Base-by-base conservation (phyloP, 2,888 invertebrate species). In the Acanthosepion lycidas region DNA sequence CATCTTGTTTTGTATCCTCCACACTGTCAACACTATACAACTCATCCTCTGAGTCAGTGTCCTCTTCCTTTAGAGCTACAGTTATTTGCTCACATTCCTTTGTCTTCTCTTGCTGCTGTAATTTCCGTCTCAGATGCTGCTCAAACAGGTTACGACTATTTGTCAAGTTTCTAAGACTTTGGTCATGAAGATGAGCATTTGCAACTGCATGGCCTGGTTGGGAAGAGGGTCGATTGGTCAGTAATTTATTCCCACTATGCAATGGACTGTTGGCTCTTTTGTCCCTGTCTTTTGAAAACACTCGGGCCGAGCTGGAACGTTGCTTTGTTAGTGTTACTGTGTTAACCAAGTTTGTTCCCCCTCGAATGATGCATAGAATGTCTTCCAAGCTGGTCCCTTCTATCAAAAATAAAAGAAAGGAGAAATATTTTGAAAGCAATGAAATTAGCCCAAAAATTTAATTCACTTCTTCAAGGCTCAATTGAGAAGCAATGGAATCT, bases 81-180 rank as follows among this genome's bases (percentile, higher is more conserved):
- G 28, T 5, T 9, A 91, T 26, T 28, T 92, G 92, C 48, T 49
- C 49, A 49, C 26, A 26, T 48, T 42, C 48, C 8, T 6, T 28
- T 49, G 48, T 3, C 49, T 49, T 92, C 8, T 28, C 48, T 93
- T 48, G 51, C n/a, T 93, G 92, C 42, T 92, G 92, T 92, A 48
- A 49, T 48, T 92, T 42, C 9, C 97, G 96, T 94, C 97, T 96
- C 49, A 97, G 95, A 94, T 96, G 96, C 92, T 97, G 96, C 95
- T 97, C 97, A 96, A 97, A 97, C 94, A 97, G 95, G 94, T 95
- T 96, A 42, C 96, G 95, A 95, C 97, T 97, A 95, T 96, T 96
- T 49, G 95, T 96, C 94, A 97, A 94, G 95, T 97, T 97, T 53
- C 96, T 95, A 94, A 97, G 95, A 94, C 97, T 97, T 94, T 26